Conservation (phyloP, 2,797 vertebrate genomes). For the Hafferia zeledoni region DNA sequence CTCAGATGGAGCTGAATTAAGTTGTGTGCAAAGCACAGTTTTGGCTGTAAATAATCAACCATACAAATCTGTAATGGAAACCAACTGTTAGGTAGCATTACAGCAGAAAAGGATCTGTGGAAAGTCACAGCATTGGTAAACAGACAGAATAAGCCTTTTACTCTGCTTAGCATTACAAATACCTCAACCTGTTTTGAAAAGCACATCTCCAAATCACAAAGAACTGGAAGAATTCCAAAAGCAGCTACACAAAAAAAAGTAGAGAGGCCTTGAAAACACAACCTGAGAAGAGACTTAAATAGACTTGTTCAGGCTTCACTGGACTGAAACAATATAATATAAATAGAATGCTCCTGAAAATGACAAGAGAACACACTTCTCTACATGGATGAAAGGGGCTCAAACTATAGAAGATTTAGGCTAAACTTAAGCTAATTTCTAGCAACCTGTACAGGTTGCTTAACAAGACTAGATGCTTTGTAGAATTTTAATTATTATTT, state of each 20-base stretch:
- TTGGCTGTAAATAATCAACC: background rate
- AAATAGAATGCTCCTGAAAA: background rate
- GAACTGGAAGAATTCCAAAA: background rate
- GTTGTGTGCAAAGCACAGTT: background rate
- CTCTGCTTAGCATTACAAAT: slow-evolving; percentile 1
- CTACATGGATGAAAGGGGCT: background rate
- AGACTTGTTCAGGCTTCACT: background rate
- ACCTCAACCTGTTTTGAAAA: slow-evolving; percentile 11
- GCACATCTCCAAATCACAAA: background rate
- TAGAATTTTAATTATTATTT: background rate
- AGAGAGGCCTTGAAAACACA: background rate
- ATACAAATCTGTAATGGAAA: slow-evolving; percentile 12
- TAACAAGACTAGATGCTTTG: background rate
- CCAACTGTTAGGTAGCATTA: slow-evolving; percentile 1
- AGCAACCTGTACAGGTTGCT: background rate
- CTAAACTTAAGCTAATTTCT: background rate
- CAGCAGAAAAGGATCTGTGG: background rate
- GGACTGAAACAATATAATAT: background rate
- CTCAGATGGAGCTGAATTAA: background rate
- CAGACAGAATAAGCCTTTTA: background rate
- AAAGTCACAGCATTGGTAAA: background rate
- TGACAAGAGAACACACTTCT: background rate
- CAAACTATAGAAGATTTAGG: background rate
- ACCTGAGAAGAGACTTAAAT: background rate
- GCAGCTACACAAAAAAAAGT: background rate